Conservation (phyloP, 2,888 invertebrate genomes). For the Hydrotaea cyrtoneurina region DNA sequence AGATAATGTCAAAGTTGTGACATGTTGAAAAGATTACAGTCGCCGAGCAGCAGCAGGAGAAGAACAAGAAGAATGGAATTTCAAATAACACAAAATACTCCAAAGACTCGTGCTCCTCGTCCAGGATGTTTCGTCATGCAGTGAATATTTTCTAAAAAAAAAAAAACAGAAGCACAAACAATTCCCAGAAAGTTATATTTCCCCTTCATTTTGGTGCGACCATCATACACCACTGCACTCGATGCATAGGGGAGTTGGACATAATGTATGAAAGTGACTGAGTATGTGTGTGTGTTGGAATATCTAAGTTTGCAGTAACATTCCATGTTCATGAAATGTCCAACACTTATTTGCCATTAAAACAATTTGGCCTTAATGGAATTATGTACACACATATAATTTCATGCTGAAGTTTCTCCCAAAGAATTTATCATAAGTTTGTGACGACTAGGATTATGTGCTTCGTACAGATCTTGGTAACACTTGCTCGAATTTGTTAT, state of each 20-base stretch:
- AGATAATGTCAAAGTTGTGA: constrained; percentile 36
- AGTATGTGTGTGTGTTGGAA: neutral
- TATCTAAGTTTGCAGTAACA: neutral
- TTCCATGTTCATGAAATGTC: neutral
- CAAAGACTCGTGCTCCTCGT: neutral
- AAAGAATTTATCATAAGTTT: neutral
- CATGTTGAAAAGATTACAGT: constrained; percentile 18
- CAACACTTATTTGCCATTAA: constrained; percentile 4
- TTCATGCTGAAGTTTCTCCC: neutral
- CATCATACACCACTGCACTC: neutral
- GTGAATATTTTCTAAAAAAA: neutral
- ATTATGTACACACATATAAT: neutral
- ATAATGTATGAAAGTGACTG: neutral
- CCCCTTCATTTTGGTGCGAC: neutral
- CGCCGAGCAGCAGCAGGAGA: no score
- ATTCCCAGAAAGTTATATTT: neutral
- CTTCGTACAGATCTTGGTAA: no score
- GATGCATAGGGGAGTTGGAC: neutral
- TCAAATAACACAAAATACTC: neutral
- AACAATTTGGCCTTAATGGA: neutral
- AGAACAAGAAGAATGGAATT: neutral
- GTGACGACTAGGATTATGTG: neutral
- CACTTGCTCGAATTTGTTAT: no score
- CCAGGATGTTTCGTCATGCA: neutral
- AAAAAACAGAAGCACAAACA: neutral